These are phyloP conservation scores for Athalia cordata DNA, from an alignment of 2,888 invertebrate species.

Conservation along the genomic window DNA sequence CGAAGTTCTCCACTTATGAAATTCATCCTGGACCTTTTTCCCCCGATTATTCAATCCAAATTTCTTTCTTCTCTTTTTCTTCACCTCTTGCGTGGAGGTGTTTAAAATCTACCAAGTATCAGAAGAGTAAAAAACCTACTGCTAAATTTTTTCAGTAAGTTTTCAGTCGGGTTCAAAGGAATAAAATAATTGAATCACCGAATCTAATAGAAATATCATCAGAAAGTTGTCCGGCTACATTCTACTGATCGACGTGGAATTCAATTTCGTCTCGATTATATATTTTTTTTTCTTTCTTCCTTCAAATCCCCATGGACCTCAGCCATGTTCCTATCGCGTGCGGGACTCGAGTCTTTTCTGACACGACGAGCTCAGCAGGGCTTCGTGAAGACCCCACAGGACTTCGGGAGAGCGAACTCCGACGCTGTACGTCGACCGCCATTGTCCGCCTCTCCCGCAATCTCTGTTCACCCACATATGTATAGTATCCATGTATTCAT, in stretches of 20 bases:
- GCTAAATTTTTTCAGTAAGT: no score
- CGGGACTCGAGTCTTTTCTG: not conserved
- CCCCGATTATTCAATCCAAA: no score
- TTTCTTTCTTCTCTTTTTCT: no score
- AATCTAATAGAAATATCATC: no score
- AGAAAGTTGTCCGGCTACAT: no score
- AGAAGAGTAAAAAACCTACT: no score
- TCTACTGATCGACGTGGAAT: no score
- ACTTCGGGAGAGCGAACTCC: slow-evolving; percentile 25
- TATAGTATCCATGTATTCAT: no score
- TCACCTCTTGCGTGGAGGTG: no score
- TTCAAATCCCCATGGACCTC: slow-evolving; percentile 8
- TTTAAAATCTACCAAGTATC: no score
- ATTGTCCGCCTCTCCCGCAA: slow-evolving; percentile 38
- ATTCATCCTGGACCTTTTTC: not conserved
- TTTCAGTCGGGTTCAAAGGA: no score
- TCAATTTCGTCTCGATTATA: not conserved
- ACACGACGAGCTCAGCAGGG: slow-evolving; percentile 26
- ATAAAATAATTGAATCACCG: no score
- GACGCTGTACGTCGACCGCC: slow-evolving; percentile 9
- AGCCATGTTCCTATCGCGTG: slow-evolving; percentile 13
- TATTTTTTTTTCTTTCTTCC: not conserved
- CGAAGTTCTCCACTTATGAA: not conserved
- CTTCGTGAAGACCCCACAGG: slow-evolving; percentile 25
- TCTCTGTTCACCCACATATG: slow-evolving; percentile 13